Evolutionary conservation across 2,797 vertebrate genomes (phyloP).

Genomic region (Mastacembelus armatus): DNA sequence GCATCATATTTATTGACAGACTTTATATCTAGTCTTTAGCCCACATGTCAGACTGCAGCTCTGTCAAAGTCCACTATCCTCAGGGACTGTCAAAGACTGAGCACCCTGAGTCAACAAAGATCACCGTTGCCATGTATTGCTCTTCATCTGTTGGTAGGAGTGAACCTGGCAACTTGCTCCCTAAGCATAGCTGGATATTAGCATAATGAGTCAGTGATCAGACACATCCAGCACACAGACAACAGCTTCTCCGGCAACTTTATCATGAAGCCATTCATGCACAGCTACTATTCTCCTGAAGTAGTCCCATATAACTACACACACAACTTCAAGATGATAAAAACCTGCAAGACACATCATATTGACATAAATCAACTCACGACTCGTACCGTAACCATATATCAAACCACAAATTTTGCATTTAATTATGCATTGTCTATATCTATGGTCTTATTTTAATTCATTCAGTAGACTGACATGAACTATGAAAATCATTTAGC

Average conservation of each 20-base stretch:
- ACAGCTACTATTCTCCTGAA: background rate
- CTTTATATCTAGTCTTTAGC: too few species aligned
- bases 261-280: background rate
- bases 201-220: constrained; percentile 36
- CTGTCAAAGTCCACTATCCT: constrained; percentile 9
- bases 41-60: constrained; percentile 26
- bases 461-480: too few species aligned
- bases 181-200: constrained; percentile 41
- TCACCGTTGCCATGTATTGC: constrained; percentile 25
- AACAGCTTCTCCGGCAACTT: background rate
- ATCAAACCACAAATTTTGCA: too few species aligned
- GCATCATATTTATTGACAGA: background rate
- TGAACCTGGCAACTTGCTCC: constrained; percentile 48
- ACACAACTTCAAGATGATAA: too few species aligned
- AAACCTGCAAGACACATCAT: background rate
- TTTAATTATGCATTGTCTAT: too few species aligned
- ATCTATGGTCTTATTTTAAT: too few species aligned
- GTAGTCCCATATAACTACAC: background rate
- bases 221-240: constrained; percentile 8
- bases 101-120: constrained; percentile 35
- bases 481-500: too few species aligned
- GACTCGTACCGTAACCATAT: too few species aligned
- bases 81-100: constrained; percentile 11
- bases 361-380: too few species aligned
- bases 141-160: constrained; percentile 43